Percentiles rank a stretch among this genome's conserved stretches.
Conservation (phyloP, 2,113 vertebrate species). For the Propithecus coquereli region DNA sequence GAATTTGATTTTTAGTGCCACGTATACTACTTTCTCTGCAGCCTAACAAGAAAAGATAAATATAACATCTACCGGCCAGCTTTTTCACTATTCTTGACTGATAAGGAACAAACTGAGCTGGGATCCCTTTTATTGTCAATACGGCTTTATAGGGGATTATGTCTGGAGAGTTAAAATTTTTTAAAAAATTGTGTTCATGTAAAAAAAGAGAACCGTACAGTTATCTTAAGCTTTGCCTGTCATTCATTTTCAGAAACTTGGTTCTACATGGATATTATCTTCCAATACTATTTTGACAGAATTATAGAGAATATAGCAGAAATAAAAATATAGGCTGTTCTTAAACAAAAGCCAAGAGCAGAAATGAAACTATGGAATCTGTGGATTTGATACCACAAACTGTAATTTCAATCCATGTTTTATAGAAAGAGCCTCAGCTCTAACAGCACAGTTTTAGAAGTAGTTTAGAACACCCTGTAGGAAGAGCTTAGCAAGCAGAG, state of each 20-base stretch:
- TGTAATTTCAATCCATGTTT: not conserved
- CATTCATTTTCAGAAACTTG: conserved; percentile 7
- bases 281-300: not conserved
- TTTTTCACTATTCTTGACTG: not conserved
- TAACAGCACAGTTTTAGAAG: not conserved
- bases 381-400: not conserved
- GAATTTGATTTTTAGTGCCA: not conserved
- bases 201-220: not conserved
- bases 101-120: not conserved
- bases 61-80: not conserved
- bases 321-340: not conserved
- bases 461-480: not conserved
- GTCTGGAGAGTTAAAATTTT: not conserved
- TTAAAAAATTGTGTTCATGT: not conserved
- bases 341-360: conserved; percentile 23
- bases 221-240: not conserved
- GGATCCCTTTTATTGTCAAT: not conserved
- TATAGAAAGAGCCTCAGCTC: not conserved
- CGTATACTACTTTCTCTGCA: not conserved
- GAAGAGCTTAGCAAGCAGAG: not conserved
- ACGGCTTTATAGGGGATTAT: not conserved
- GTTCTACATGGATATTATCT: not conserved
- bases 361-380: not conserved
- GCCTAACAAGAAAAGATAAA: conserved; percentile 9
- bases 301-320: not conserved